phyloP scores from a whole-genome alignment of 2,113 vertebrate genomes.

The Mirza zaza region DNA sequence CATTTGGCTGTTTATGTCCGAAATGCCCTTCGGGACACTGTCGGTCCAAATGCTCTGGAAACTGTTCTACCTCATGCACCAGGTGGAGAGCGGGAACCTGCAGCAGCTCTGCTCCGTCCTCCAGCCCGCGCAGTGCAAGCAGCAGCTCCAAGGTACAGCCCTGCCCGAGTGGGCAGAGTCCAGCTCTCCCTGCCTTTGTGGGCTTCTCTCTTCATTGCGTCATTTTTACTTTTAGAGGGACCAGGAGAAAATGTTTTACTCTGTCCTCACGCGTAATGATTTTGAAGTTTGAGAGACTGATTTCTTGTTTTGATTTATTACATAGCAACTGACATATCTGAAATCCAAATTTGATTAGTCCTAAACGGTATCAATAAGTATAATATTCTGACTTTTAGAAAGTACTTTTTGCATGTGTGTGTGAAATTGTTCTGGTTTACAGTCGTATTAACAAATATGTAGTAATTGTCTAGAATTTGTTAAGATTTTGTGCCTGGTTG shows the following conservation, averaged over 20 bases:
- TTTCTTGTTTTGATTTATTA: background rate
- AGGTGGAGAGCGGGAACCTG: slow-evolving; percentile 87
- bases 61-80: slow-evolving; percentile 96
- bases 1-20: slow-evolving; percentile 98
- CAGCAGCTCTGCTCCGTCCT: slow-evolving; percentile 83
- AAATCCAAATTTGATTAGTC: background rate
- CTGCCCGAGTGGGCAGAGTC: fast-evolving
- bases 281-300: background rate
- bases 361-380: background rate
- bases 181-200: no score
- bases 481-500: background rate
- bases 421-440: background rate
- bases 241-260: background rate
- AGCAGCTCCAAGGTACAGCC: slow-evolving; percentile 88
- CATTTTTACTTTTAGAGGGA: background rate
- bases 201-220: background rate
- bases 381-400: background rate
- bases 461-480: background rate
- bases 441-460: background rate
- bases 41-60: slow-evolving; percentile 96
- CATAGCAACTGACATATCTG: background rate
- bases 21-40: slow-evolving; percentile 96
- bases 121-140: slow-evolving; percentile 83
- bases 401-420: background rate
- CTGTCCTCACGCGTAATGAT: background rate